Evolutionary conservation across 2,797 vertebrate species (phyloP).

Genomic region (Clamator glandarius): DNA sequence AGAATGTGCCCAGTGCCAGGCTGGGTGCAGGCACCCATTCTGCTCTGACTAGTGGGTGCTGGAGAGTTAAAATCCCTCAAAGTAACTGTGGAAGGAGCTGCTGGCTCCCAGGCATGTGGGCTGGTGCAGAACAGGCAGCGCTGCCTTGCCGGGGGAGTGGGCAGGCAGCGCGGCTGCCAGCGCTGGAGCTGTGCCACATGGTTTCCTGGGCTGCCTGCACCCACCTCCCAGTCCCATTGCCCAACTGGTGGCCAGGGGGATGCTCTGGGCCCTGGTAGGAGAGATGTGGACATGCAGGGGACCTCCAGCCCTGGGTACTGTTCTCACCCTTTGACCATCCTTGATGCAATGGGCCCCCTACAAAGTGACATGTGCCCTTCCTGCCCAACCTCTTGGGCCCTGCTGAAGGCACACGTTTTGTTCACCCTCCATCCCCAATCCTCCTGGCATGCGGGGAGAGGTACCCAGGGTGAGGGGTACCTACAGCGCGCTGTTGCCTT

Average conservation of each 20-base stretch:
- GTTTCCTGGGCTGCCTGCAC: fast-evolving
- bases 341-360: fast-evolving
- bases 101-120: background rate
- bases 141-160: conserved; percentile 29
- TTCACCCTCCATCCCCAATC: background rate
- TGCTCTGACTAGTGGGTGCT: background rate
- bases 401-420: background rate
- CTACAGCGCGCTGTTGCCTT: conserved; percentile 8
- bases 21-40: background rate
- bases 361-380: fast-evolving
- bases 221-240: background rate
- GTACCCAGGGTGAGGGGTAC: conserved; percentile 38
- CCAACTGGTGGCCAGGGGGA: fast-evolving
- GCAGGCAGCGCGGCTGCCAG: background rate
- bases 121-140: background rate
- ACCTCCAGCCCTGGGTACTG: fast-evolving
- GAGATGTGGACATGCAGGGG: fast-evolving
- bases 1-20: fast-evolving
- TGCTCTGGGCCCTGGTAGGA: background rate
- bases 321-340: background rate
- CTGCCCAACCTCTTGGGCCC: background rate
- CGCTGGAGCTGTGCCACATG: background rate
- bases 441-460: background rate
- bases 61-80: conserved; percentile 18
- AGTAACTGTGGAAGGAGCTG: conserved; percentile 10